These are phyloP conservation scores for Seriola aureovittata DNA, from an alignment of 2,113 vertebrate genomes.

Conservation along the genomic window DNA sequence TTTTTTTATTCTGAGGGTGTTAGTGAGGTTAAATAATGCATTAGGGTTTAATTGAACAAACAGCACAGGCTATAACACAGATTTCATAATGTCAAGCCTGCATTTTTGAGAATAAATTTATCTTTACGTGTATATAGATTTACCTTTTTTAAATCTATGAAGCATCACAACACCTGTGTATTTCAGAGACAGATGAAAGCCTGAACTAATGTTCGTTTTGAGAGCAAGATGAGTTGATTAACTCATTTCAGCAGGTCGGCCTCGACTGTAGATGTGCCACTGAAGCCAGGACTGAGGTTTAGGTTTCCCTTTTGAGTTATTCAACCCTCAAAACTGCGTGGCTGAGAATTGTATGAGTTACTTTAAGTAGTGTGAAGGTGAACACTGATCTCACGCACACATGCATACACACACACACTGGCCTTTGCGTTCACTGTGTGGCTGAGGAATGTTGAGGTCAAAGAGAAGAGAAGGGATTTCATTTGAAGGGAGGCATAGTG, in stretches of 20 bases:
- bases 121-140: no score
- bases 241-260: conserved; percentile 7
- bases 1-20: no score
- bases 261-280: conserved; percentile 37
- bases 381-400: conserved; percentile 33
- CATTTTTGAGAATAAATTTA: no score
- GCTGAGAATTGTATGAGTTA: conserved; percentile 65
- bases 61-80: not conserved
- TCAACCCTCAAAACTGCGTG: conserved; percentile 58
- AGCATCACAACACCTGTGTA: not conserved
- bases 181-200: not conserved
- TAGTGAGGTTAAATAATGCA: not conserved
- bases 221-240: not conserved
- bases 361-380: conserved; percentile 61
- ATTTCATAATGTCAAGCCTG: not conserved
- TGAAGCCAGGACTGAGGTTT: conserved; percentile 43
- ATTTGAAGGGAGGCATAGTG: conserved; percentile 50
- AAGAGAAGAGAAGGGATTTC: conserved; percentile 72
- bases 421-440: conserved; percentile 53
- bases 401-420: not conserved
- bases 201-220: not conserved
- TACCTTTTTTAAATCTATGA: not conserved
- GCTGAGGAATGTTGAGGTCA: conserved; percentile 73
- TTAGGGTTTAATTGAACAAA: not conserved
- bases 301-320: conserved; percentile 58